Evolutionary conservation across 2,113 vertebrate species (phyloP).

Genomic region (Carollia perspicillata): DNA sequence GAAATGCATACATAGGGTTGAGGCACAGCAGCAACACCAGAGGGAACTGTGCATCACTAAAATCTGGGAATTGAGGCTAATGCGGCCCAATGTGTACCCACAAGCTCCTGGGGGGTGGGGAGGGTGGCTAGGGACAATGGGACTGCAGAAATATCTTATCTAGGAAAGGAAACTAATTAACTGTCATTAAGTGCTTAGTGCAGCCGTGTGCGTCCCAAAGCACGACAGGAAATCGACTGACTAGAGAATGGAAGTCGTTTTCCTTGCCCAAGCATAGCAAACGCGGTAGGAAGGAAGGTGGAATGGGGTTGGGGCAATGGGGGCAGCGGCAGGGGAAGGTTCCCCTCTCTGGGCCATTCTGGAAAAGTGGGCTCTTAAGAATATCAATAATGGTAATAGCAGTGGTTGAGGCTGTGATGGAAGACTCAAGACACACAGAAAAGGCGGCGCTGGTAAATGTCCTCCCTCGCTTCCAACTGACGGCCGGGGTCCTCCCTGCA

Average conservation of each 20-base stretch:
- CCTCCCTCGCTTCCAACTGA: background rate
- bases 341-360: background rate
- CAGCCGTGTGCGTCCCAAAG: background rate
- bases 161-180: constrained; percentile 21
- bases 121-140: background rate
- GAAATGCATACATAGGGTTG: background rate
- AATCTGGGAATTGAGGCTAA: background rate
- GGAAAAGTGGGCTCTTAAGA: background rate
- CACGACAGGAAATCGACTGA: background rate
- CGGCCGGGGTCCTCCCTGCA: background rate
- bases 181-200: background rate
- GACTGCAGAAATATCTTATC: background rate
- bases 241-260: background rate
- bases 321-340: background rate
- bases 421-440: background rate
- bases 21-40: background rate
- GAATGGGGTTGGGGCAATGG: background rate
- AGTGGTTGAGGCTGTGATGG: background rate
- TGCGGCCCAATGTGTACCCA: background rate
- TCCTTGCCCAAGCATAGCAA: background rate
- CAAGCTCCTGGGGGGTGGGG: background rate
- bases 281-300: background rate
- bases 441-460: background rate
- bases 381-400: background rate
- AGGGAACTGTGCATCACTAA: background rate